Conservation (phyloP, 2,888 invertebrate genomes). For the Drosophila mimetica region DNA sequence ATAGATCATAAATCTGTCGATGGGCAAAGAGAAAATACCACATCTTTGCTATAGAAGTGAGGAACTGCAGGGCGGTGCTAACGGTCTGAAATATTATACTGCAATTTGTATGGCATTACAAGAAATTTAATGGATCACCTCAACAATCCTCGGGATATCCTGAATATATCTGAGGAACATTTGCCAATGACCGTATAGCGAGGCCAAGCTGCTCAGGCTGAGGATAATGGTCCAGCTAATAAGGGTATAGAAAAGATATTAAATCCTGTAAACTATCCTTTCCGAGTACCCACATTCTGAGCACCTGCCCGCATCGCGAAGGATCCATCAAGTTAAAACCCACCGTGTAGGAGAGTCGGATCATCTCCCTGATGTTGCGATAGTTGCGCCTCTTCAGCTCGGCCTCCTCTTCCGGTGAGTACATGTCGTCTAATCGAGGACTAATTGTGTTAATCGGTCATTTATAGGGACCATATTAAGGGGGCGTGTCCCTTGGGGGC, state of each 20-base stretch:
- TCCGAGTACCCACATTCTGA: constrained; percentile 56
- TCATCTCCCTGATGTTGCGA: constrained; percentile 63
- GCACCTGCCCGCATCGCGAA: constrained; percentile 43
- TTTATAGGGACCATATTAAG: constrained; percentile 61
- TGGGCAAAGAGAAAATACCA: constrained; percentile 68
- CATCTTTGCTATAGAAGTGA: constrained; percentile 66
- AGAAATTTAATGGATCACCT: constrained; percentile 50
- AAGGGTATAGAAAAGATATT: too few species aligned
- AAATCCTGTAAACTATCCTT: rapidly evolving
- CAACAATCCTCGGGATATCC: constrained; percentile 66
- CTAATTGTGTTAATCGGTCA: constrained; percentile 45
- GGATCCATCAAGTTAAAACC: constrained; percentile 72
- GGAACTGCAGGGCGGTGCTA: constrained; percentile 61
- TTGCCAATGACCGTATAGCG: constrained; percentile 73
- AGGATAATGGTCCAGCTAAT: constrained; percentile 66
- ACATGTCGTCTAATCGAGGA: constrained; percentile 66
- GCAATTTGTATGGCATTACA: background rate
- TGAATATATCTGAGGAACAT: constrained; percentile 49
- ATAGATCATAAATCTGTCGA: constrained; percentile 55
- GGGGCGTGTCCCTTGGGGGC: constrained; percentile 42
- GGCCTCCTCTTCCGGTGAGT: constrained; percentile 54
- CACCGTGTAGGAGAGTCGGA: constrained; percentile 57
- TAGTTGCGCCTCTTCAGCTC: constrained; percentile 62
- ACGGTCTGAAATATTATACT: constrained; percentile 45
- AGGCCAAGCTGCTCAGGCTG: constrained; percentile 40